Evolutionary conservation across 2,797 vertebrate genomes (phyloP).

Genomic region (Prionace glauca): DNA sequence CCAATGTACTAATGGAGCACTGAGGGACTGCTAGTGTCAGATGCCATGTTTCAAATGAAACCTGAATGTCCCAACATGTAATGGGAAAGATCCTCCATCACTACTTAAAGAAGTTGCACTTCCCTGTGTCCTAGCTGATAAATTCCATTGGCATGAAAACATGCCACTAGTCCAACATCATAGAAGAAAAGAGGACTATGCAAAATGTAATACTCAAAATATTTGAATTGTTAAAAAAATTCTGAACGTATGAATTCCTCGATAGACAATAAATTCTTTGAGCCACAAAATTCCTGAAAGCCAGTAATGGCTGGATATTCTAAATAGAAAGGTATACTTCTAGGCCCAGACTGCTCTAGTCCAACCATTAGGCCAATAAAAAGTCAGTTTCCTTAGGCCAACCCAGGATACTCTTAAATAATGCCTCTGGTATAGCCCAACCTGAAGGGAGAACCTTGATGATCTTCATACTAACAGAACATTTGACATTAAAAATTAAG

Average conservation of each 20-base stretch:
- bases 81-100: too few relatives aligned
- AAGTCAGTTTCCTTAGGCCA: neutral
- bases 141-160: neutral
- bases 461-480: neutral
- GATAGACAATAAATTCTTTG: neutral
- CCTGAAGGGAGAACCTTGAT: neutral
- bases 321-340: neutral
- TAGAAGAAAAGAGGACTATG: neutral
- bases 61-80: too few relatives aligned
- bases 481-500: neutral
- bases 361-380: neutral
- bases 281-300: neutral
- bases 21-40: too few relatives aligned
- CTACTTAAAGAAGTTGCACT: too few relatives aligned
- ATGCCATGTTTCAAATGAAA: too few relatives aligned
- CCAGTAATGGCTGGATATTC: neutral
- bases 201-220: neutral
- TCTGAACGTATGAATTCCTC: neutral
- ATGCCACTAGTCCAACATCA: neutral
- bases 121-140: too few relatives aligned
- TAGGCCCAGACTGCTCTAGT: neutral
- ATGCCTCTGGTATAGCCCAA: neutral
- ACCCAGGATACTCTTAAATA: neutral
- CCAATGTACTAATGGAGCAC: too few relatives aligned
- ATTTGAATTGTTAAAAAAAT: neutral